Conservation (phyloP, 2,113 vertebrate species). For the Prionailurus viverrinus region DNA sequence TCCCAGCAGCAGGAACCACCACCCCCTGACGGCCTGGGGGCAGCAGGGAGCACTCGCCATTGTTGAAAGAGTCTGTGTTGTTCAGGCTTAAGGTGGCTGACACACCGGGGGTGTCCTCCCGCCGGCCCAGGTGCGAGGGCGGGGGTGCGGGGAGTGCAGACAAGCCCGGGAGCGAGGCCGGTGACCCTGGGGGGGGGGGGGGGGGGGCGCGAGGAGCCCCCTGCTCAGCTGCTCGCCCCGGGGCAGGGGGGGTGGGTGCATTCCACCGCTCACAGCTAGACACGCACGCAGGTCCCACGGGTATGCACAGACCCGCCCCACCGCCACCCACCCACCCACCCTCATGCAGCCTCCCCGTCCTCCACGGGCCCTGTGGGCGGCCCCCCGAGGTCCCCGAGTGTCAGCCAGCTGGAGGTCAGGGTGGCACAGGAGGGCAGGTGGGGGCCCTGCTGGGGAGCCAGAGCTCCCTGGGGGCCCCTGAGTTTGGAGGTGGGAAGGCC, state of each 20-base stretch:
- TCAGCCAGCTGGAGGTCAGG: not conserved
- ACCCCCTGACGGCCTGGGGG: accelerated
- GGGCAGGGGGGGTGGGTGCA: too few species aligned
- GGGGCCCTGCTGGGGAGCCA: not conserved
- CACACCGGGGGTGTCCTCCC: not conserved
- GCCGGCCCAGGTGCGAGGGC: accelerated
- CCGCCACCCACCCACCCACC: too few species aligned
- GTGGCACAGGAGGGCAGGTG: not conserved
- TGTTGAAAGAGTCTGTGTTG: too few species aligned
- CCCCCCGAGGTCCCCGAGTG: not conserved
- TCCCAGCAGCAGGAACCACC: accelerated
- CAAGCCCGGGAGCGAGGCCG: not conserved
- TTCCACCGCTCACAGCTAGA: not conserved
- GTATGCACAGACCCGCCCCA: not conserved
- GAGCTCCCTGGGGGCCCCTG: not conserved
- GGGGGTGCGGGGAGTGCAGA: not conserved
- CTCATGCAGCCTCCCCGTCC: not conserved
- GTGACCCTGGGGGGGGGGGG: not conserved
- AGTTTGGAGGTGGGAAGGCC: too few species aligned
- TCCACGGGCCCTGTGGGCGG: not conserved
- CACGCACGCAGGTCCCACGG: not conserved
- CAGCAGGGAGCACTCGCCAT: too few species aligned
- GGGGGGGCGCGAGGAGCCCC: accelerated
- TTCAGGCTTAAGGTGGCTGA: accelerated
- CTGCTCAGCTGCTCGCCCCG: accelerated